Evolutionary conservation across 2,888 invertebrate genomes (phyloP).

Genomic region (Xylophagus ater): DNA sequence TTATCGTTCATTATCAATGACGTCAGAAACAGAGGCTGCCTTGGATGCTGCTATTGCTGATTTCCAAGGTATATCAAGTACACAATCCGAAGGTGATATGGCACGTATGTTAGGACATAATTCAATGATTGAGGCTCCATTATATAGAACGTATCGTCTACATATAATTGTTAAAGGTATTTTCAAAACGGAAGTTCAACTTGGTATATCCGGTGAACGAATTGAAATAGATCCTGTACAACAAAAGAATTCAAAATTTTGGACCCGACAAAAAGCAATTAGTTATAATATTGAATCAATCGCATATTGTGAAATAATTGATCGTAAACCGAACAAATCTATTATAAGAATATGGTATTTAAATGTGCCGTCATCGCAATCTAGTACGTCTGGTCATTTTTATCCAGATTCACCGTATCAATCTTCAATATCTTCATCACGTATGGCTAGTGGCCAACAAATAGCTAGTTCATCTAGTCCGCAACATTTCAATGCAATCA

Average conservation of each 20-base stretch:
- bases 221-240: constrained; percentile 82
- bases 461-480: constrained; percentile 23
- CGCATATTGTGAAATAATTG: constrained; percentile 75
- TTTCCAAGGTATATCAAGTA: constrained; percentile 28
- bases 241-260: constrained; percentile 53
- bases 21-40: constrained; percentile 39
- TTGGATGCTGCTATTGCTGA: constrained; percentile 33
- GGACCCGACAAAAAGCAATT: constrained; percentile 63
- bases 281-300: constrained; percentile 78
- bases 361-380: constrained; percentile 39
- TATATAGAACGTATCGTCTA: constrained; percentile 73
- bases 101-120: constrained; percentile 61
- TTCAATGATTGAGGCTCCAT: constrained; percentile 72
- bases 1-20: constrained; percentile 34
- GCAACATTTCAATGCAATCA: constrained; percentile 28
- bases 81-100: constrained; percentile 41
- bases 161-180: constrained; percentile 68
- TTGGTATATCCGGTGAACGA: constrained; percentile 81
- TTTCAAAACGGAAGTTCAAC: constrained; percentile 70
- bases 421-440: no score
- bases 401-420: constrained; percentile 10
- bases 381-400: constrained; percentile 18
- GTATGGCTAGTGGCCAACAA: constrained; percentile 5
- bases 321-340: constrained; percentile 60
- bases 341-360: constrained; percentile 60